Evolutionary conservation across 2,888 invertebrate species (phyloP).

Genomic region (Lycia hirtaria): DNA sequence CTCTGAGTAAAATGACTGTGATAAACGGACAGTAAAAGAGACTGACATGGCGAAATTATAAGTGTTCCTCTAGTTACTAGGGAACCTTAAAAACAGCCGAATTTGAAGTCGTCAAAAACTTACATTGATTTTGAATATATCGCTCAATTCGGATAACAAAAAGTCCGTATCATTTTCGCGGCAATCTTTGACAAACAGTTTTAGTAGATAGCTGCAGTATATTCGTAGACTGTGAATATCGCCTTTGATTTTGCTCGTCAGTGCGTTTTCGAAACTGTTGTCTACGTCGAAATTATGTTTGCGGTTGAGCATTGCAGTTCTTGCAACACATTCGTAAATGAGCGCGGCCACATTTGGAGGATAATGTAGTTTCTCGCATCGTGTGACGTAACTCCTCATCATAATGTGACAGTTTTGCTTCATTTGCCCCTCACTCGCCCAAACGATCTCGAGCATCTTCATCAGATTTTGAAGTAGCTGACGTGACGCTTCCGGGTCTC

Average conservation of each 20-base stretch:
- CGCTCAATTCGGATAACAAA: constrained; percentile 54
- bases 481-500: constrained; percentile 64
- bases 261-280: constrained; percentile 53
- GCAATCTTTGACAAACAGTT: constrained; percentile 48
- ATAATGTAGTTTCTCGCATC: constrained; percentile 68
- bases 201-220: constrained; percentile 70
- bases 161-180: constrained; percentile 53
- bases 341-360: constrained; percentile 70
- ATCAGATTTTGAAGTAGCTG: constrained; percentile 63
- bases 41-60: no score
- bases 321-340: constrained; percentile 73
- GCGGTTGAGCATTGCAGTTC: constrained; percentile 59
- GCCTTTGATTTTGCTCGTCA: constrained; percentile 62
- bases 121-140: constrained; percentile 72
- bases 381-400: constrained; percentile 70
- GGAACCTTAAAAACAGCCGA: no score
- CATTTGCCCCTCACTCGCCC: constrained; percentile 57
- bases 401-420: constrained; percentile 76
- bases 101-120: no score
- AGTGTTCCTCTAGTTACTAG: no score
- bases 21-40: no score
- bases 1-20: no score
- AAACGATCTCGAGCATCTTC: constrained; percentile 64
- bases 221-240: constrained; percentile 66
- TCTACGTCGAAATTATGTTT: constrained; percentile 51